Percentiles rank a stretch among this genome's conserved stretches.
Conservation (phyloP, 2,797 vertebrate genomes). For the Holocentrus rufus region DNA sequence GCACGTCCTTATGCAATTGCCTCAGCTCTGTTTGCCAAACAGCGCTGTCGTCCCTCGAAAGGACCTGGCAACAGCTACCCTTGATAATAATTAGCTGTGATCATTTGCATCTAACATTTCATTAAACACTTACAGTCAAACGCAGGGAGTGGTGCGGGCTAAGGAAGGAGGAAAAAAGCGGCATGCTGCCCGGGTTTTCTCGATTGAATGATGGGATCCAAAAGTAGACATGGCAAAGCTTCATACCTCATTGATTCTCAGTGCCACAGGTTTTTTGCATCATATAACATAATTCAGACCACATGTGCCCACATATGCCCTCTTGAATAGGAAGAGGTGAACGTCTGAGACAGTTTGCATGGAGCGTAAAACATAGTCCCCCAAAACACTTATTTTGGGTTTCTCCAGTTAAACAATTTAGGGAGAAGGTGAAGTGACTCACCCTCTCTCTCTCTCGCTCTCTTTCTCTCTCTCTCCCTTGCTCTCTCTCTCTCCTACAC, state of each 20-base stretch:
- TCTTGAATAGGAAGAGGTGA: slow-evolving; percentile 49
- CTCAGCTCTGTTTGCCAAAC: not conserved
- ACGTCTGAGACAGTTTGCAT: slow-evolving; percentile 49
- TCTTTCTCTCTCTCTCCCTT: slow-evolving; percentile 15
- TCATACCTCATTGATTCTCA: slow-evolving; percentile 73
- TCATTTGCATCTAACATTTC: slow-evolving; percentile 49
- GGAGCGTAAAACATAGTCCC: slow-evolving; percentile 41
- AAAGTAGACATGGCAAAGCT: slow-evolving; percentile 68
- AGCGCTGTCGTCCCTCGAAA: not conserved
- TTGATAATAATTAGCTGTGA: slow-evolving; percentile 41
- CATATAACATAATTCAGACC: slow-evolving; percentile 70
- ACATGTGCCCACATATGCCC: slow-evolving; percentile 65
- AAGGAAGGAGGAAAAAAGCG: slow-evolving; percentile 24
- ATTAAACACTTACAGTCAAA: slow-evolving; percentile 52
- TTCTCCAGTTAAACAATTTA: slow-evolving; percentile 28
- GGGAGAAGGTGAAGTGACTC: slow-evolving; percentile 21
- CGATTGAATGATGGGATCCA: slow-evolving; percentile 70
- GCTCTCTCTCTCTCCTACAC: not conserved
- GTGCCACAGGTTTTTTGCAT: slow-evolving; percentile 60
- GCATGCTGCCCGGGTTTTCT: slow-evolving; percentile 35
- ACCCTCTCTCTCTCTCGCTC: slow-evolving; percentile 3
- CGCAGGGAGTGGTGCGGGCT: slow-evolving; percentile 25
- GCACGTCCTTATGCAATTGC: slow-evolving; percentile 1
- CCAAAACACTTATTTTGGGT: slow-evolving; percentile 21
- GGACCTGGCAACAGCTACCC: slow-evolving; percentile 18